phyloP scores from a whole-genome alignment of 2,797 vertebrate species.

The Anolis apletophallus region DNA sequence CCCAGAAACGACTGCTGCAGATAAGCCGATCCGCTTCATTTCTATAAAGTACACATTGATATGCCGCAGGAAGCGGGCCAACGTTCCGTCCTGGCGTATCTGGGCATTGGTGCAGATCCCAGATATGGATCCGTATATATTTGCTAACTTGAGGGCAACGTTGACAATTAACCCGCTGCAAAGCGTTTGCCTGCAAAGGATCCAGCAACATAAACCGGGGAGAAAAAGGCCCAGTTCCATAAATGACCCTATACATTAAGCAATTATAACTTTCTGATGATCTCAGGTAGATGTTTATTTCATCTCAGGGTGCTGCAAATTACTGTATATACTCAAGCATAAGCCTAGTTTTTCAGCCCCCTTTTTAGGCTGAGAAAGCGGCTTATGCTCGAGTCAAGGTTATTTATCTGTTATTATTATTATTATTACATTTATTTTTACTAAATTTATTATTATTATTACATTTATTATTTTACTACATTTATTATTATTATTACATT shows the following conservation, averaged over 20 bases:
- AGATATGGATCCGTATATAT: constrained; percentile 57
- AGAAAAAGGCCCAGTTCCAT: constrained; percentile 79
- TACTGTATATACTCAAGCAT: too few species aligned
- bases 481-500: too few species aligned
- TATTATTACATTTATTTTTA: too few species aligned
- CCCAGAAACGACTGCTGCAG: constrained; percentile 40
- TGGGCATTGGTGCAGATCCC: constrained; percentile 47
- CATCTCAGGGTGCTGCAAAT: constrained; percentile 86
- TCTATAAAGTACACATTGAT: constrained; percentile 3
- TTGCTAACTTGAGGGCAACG: constrained; percentile 69
- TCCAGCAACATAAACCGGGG: constrained; percentile 67
- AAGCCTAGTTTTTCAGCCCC: too few species aligned
- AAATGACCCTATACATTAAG: constrained; percentile 47
- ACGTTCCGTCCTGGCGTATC: background rate
- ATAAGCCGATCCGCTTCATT: constrained; percentile 45
- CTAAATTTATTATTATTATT: too few species aligned
- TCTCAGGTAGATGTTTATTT: constrained; percentile 78
- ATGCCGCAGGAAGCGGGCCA: background rate
- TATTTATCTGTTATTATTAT: too few species aligned
- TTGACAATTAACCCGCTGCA: constrained; percentile 68
- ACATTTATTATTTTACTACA: too few species aligned
- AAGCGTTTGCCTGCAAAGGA: constrained; percentile 67
- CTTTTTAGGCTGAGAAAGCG: too few species aligned
- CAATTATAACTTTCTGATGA: constrained; percentile 62
- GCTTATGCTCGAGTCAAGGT: too few species aligned